These are phyloP conservation scores for Quiscalus mexicanus DNA, from an alignment of 2,113 vertebrate genomes.

Conservation along the genomic window DNA sequence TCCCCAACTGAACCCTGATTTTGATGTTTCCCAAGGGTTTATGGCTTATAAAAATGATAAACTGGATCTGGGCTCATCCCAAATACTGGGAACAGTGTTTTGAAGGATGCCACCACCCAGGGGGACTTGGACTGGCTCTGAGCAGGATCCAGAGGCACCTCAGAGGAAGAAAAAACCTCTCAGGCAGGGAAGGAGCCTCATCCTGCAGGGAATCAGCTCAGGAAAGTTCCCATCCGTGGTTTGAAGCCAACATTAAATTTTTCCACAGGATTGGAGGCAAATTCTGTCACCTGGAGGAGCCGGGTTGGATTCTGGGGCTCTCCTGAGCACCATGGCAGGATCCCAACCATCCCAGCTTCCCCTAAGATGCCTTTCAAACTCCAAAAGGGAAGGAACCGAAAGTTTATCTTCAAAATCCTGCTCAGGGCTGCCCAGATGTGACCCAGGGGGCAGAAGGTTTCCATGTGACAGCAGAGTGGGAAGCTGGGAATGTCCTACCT, in stretches of 20 bases:
- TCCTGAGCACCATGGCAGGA: background rate
- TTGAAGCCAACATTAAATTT: background rate
- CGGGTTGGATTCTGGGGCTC: background rate
- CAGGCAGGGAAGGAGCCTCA: background rate
- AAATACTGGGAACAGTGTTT: rapidly evolving
- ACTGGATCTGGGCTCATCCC: background rate
- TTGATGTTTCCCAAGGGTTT: background rate
- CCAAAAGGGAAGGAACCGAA: background rate
- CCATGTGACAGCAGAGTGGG: background rate
- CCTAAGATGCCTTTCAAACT: rapidly evolving
- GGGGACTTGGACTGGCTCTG: background rate
- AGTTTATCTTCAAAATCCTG: rapidly evolving
- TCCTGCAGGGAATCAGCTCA: background rate
- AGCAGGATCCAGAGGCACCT: background rate
- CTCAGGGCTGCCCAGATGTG: background rate
- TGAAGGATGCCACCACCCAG: background rate
- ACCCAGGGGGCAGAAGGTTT: rapidly evolving
- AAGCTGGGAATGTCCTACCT: slow-evolving; percentile 71
- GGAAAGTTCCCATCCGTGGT: background rate
- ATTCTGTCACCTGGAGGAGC: background rate
- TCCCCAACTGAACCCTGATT: rapidly evolving
- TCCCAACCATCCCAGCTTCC: background rate
- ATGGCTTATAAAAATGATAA: background rate
- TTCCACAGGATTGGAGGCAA: background rate
- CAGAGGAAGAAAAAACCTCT: background rate